These are phyloP conservation scores for Lycophotia porphyrea DNA, from an alignment of 2,888 invertebrate species.

Conservation along the genomic window DNA sequence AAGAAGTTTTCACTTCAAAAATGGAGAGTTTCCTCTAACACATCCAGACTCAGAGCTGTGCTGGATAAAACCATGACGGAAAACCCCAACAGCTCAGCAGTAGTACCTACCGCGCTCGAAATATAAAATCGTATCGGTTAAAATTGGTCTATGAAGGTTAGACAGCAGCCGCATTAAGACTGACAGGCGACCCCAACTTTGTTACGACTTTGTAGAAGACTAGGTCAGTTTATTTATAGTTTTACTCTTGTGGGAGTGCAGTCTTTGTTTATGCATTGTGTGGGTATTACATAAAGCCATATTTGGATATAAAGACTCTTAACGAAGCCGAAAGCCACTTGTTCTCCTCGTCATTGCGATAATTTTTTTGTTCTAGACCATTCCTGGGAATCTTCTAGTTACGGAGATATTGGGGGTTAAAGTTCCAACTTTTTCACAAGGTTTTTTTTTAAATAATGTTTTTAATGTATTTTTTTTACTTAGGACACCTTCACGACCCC, in stretches of 20 bases:
- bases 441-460: too few relatives aligned
- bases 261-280: neutral
- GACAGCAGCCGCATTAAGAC: conserved; percentile 41
- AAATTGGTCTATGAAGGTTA: conserved; percentile 20
- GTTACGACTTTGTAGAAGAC: too few relatives aligned
- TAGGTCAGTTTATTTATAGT: conserved; percentile 17
- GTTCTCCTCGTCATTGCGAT: too few relatives aligned
- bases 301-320: conserved; percentile 11
- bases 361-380: too few relatives aligned
- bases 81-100: too few relatives aligned
- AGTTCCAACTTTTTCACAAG: too few relatives aligned
- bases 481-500: too few relatives aligned
- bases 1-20: too few relatives aligned
- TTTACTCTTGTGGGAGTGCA: neutral
- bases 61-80: neutral
- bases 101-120: neutral
- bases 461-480: too few relatives aligned
- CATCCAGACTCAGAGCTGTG: neutral
- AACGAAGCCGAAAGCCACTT: too few relatives aligned
- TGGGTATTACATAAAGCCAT: neutral
- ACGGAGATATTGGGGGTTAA: too few relatives aligned
- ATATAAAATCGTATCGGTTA: neutral
- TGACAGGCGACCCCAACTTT: conserved; percentile 33
- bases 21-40: neutral
- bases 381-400: too few relatives aligned